Percentiles rank a stretch among this genome's conserved stretches.
Evolutionary conservation across 2,888 invertebrate genomes (phyloP).

Genomic region (Andrena bicolor): DNA sequence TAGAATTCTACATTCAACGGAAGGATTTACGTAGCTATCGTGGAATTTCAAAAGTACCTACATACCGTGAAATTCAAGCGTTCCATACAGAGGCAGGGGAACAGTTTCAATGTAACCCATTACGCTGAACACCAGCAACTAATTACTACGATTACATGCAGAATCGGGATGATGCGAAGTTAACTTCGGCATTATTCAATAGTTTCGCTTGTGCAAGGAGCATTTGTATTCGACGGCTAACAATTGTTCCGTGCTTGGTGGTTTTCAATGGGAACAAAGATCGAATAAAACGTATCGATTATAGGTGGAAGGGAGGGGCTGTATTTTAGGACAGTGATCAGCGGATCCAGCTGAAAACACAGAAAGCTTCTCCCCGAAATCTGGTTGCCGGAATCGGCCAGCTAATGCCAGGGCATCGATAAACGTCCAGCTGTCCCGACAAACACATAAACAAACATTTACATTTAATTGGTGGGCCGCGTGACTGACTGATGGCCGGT

Average conservation of each 20-base stretch:
- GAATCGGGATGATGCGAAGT: constrained; percentile 21
- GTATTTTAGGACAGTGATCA: not conserved
- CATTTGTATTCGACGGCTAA: too few species aligned
- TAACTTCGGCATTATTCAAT: constrained; percentile 32
- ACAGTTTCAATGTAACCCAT: constrained; percentile 47
- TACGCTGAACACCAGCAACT: constrained; percentile 36
- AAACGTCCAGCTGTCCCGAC: constrained; percentile 80
- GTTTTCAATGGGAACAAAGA: not conserved
- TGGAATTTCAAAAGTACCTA: constrained; percentile 19
- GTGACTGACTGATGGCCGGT: constrained; percentile 75
- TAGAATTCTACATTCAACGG: not conserved
- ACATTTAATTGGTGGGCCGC: constrained; percentile 82
- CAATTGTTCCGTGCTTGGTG: not conserved
- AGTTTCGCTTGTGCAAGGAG: too few species aligned
- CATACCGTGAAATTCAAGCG: constrained; percentile 17
- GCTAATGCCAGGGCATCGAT: constrained; percentile 82
- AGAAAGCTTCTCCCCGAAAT: constrained; percentile 52
- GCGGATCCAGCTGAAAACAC: constrained; percentile 17
- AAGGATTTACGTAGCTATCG: not conserved
- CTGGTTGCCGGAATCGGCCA: constrained; percentile 65
- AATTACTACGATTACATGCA: constrained; percentile 53
- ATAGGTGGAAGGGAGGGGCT: not conserved
- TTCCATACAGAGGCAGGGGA: not conserved
- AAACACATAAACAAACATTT: constrained; percentile 83
- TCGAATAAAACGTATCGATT: not conserved